A percentile compares a stretch with the other conserved stretches of the same genome.
Evolutionary conservation across 1,140 invertebrate species (phyloP).

Genomic region (Pinna nobilis): DNA sequence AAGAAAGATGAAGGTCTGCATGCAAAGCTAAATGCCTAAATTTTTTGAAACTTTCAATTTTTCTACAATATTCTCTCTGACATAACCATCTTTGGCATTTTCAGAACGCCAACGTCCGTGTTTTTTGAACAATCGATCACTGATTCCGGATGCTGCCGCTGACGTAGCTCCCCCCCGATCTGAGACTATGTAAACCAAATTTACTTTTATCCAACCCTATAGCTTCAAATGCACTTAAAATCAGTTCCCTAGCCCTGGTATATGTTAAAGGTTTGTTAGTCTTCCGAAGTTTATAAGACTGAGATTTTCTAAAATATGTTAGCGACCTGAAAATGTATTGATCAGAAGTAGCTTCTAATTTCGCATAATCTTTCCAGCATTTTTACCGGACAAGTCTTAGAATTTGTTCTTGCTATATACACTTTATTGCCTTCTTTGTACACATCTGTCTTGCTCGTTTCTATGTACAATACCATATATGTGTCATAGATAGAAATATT

Average conservation of each 20-base stretch:
- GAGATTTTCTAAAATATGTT: slow-evolving; percentile 9
- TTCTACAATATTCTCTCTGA: neutral
- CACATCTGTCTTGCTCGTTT: no score
- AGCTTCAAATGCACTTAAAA: slow-evolving; percentile 3
- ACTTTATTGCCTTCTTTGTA: no score
- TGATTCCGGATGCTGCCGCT: neutral
- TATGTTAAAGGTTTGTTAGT: slow-evolving; percentile 4
- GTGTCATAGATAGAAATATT: no score
- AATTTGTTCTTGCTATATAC: slow-evolving; percentile 3
- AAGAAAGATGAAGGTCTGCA: no score
- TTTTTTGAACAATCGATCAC: slow-evolving; percentile 15
- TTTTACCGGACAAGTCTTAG: slow-evolving; percentile 8
- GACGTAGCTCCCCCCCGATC: slow-evolving; percentile 7
- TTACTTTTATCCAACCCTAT: slow-evolving; percentile 16
- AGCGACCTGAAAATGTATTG: slow-evolving; percentile 1
- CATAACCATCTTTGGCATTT: no score
- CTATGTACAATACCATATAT: no score
- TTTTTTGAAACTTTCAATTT: neutral
- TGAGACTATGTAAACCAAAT: slow-evolving; percentile 17
- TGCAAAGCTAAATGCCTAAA: neutral
- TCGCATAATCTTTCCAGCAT: slow-evolving; percentile 6
- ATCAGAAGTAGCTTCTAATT: neutral
- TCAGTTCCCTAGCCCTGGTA: slow-evolving; percentile 16
- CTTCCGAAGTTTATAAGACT: slow-evolving; percentile 1
- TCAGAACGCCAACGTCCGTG: slow-evolving; percentile 1